Conservation (phyloP, 2,113 vertebrate genomes). For the Petroica traversi region DNA sequence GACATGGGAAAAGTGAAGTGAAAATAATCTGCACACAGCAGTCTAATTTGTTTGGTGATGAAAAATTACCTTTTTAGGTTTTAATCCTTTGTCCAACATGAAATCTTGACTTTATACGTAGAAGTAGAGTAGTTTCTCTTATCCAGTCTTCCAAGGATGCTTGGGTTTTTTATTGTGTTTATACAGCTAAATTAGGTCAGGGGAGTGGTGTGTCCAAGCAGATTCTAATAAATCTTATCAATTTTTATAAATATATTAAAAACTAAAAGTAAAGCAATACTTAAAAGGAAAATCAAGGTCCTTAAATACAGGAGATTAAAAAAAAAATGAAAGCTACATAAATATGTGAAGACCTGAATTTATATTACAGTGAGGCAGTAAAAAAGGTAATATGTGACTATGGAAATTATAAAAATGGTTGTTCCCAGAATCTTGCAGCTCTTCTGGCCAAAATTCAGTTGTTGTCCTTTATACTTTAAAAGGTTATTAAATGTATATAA, state of each 20-base stretch:
- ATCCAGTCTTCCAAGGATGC: background rate
- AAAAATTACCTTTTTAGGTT: background rate
- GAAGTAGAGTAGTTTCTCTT: background rate
- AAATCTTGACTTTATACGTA: background rate
- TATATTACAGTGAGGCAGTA: background rate
- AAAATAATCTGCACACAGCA: background rate
- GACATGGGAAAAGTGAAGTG: background rate
- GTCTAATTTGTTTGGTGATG: background rate
- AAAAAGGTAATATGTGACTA: background rate
- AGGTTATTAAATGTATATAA: background rate
- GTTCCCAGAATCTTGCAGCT: background rate
- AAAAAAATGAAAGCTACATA: background rate
- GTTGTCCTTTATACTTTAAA: background rate
- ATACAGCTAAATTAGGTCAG: background rate
- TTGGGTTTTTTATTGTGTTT: background rate
- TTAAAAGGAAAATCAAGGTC: background rate
- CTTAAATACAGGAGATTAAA: background rate
- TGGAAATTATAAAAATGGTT: background rate
- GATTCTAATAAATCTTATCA: background rate
- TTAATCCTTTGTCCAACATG: background rate
- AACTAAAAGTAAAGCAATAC: background rate
- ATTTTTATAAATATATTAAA: background rate
- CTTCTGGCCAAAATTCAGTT: background rate
- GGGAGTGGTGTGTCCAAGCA: background rate
- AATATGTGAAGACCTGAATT: background rate